Conservation (phyloP, 1,140 invertebrate species). For the Drosophila guanche region DNA sequence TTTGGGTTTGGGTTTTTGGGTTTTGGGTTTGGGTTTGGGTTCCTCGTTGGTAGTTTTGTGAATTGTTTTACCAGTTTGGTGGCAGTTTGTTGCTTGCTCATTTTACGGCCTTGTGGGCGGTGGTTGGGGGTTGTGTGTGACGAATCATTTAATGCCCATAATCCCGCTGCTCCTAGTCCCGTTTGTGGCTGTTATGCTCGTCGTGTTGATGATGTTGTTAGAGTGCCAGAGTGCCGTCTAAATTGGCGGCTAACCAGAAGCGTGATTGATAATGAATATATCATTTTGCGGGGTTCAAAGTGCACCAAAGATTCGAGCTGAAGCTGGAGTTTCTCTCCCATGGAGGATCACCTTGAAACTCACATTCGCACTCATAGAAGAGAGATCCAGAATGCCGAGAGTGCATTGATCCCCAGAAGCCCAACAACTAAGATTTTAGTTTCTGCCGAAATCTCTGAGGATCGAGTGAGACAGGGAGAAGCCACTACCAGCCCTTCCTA, state of each 20-base stretch:
- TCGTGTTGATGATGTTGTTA: constrained; percentile 20
- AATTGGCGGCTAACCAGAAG: constrained; percentile 52
- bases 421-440: constrained; percentile 27
- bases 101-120: constrained; percentile 21
- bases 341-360: constrained; percentile 1
- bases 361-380: too few relatives aligned
- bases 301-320: background rate
- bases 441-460: constrained; percentile 24
- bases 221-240: constrained; percentile 35
- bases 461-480: background rate
- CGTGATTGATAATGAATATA: constrained; percentile 57
- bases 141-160: constrained; percentile 70
- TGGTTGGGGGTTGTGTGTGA: constrained; percentile 33
- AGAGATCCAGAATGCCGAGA: background rate
- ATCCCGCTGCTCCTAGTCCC: constrained; percentile 35
- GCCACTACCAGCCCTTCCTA: too few relatives aligned
- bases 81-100: constrained; percentile 40
- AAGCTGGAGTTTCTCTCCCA: background rate
- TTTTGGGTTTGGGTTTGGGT: constrained; percentile 1
- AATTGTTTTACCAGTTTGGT: constrained; percentile 30
- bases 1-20: background rate
- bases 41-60: constrained; percentile 35
- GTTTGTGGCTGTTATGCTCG: constrained; percentile 22
- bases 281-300: constrained; percentile 8
- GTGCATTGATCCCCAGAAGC: constrained; percentile 57